A percentile compares a stretch with the other conserved stretches of the same genome.
Conservation (phyloP, 2,797 vertebrate genomes). For the Parotocinclus haroldoi region DNA sequence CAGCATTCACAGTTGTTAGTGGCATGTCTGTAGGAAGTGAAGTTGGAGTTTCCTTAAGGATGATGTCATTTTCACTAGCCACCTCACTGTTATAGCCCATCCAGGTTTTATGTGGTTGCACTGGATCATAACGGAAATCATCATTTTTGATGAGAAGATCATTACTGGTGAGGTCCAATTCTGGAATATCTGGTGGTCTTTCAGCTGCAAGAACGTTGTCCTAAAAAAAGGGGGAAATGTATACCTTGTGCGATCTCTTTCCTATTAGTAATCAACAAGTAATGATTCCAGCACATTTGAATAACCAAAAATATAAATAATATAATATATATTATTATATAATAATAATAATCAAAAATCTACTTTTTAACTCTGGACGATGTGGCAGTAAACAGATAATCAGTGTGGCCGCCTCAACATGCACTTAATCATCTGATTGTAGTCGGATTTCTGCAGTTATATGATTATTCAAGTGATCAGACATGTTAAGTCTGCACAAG, state of each 20-base stretch:
- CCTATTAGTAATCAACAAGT: too few relatives aligned
- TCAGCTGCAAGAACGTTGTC: slow-evolving; percentile 80
- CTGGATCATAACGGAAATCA: slow-evolving; percentile 58
- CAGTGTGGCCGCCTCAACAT: too few relatives aligned
- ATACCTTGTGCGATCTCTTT: background rate
- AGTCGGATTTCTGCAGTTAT: too few relatives aligned
- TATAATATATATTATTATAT: too few relatives aligned
- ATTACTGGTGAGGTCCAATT: slow-evolving; percentile 47
- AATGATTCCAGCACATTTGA: too few relatives aligned
- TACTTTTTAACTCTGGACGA: too few relatives aligned
- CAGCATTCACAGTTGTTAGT: slow-evolving; percentile 12
- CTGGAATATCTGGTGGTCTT: slow-evolving; percentile 73
- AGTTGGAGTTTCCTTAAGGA: slow-evolving; percentile 57
- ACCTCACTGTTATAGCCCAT: slow-evolving; percentile 36
- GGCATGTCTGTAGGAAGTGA: slow-evolving; percentile 1
- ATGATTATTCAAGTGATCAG: too few relatives aligned
- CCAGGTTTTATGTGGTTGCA: slow-evolving; percentile 51
- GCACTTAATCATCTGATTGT: too few relatives aligned
- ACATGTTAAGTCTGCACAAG: too few relatives aligned
- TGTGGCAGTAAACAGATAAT: too few relatives aligned
- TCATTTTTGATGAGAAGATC: slow-evolving; percentile 62
- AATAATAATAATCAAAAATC: too few relatives aligned
- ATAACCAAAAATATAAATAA: too few relatives aligned
- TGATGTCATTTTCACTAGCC: slow-evolving; percentile 68
- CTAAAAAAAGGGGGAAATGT: slow-evolving; percentile 63